Evolutionary conservation across 2,888 invertebrate species (phyloP).

Genomic region (Athalia rosae): DNA sequence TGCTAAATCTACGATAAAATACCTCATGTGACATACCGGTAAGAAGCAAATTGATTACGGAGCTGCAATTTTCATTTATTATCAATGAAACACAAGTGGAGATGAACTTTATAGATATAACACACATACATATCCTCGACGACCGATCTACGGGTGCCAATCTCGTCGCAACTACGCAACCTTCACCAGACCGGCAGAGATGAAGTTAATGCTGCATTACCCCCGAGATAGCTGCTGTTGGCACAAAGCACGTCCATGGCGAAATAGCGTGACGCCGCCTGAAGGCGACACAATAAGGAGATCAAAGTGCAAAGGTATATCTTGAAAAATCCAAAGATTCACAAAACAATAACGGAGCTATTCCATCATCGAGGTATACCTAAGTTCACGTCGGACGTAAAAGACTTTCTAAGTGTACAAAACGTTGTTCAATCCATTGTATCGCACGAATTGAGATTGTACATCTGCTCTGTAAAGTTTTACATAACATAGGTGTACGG

Average conservation of each 20-base stretch:
- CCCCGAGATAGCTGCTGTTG: slow-evolving; percentile 13
- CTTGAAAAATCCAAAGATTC: not conserved
- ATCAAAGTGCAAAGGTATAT: slow-evolving; percentile 24
- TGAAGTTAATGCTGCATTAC: slow-evolving; percentile 17
- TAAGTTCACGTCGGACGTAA: not conserved
- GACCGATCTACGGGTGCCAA: not conserved
- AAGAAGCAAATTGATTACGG: slow-evolving; percentile 8
- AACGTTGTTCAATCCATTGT: not conserved
- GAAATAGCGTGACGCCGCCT: slow-evolving; percentile 28
- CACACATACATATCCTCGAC: not conserved
- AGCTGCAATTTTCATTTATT: not conserved
- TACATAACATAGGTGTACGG: too few relatives aligned
- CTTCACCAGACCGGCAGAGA: slow-evolving; percentile 17
- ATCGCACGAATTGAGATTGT: too few relatives aligned
- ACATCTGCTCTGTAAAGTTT: too few relatives aligned
- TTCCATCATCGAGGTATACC: not conserved
- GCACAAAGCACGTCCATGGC: slow-evolving; percentile 14
- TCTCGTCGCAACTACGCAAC: slow-evolving; percentile 8
- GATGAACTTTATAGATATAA: not conserved
- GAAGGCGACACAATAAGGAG: slow-evolving; percentile 20
- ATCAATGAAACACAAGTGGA: not conserved
- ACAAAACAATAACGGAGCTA: not conserved
- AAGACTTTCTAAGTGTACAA: not conserved
- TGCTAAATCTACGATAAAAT: too few relatives aligned
- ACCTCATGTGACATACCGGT: too few relatives aligned